Percentiles rank a stretch among this genome's conserved stretches.
Conservation (phyloP, 2,113 vertebrate genomes). For the Motacilla alba region DNA sequence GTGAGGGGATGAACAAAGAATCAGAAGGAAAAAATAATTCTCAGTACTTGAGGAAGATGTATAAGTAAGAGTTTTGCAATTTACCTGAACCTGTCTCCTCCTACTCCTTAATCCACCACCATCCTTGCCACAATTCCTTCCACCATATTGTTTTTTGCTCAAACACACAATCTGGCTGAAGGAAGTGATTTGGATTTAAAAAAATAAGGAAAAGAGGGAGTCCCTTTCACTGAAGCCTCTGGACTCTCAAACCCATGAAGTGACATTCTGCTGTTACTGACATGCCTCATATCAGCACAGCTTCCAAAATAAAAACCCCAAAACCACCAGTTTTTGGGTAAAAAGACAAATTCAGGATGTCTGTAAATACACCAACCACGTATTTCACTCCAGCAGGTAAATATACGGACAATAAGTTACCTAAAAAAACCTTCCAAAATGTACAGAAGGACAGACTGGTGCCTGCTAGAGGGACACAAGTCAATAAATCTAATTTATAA, state of each 20-base stretch:
- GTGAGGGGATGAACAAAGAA: not conserved
- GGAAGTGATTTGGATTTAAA: not conserved
- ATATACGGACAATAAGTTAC: not conserved
- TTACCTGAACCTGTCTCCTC: not conserved
- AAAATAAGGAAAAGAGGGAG: not conserved
- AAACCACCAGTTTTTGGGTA: not conserved
- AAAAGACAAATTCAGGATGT: not conserved
- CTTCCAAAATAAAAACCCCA: not conserved
- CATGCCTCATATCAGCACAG: not conserved
- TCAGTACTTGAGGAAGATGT: not conserved
- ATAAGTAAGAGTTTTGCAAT: not conserved
- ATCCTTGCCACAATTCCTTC: not conserved
- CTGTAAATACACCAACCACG: rapidly evolving
- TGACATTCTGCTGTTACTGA: not conserved
- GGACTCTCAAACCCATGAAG: not conserved
- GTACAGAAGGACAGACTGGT: not conserved
- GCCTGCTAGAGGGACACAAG: not conserved
- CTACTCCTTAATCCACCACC: not conserved
- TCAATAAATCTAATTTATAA: not conserved
- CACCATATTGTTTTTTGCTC: not conserved
- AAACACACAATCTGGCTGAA: not conserved
- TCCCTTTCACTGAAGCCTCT: not conserved
- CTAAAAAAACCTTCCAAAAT: not conserved
- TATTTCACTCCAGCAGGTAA: not conserved
- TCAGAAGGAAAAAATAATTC: not conserved